A percentile compares a stretch with the other conserved stretches of the same genome.
Evolutionary conservation across 2,888 invertebrate species (phyloP).

Genomic region (Conus canariensis): DNA sequence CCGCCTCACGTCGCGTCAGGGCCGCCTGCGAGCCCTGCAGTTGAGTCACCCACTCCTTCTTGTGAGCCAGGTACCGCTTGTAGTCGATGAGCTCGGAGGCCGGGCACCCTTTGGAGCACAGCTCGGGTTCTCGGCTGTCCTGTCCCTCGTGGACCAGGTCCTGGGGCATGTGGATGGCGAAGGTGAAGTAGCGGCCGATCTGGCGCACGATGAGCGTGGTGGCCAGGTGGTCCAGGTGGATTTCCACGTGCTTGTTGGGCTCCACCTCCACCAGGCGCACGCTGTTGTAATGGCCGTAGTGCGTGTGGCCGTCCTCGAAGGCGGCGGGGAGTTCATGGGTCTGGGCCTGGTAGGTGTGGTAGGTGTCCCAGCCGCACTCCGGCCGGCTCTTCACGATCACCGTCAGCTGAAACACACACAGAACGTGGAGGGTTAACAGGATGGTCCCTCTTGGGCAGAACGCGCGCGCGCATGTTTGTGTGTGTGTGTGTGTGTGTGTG

Average conservation of each 20-base stretch:
- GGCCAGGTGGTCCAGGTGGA: constrained; percentile 81
- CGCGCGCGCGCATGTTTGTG: background rate
- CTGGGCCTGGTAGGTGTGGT: constrained; percentile 81
- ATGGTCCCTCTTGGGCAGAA: too few species aligned
- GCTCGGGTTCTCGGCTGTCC: constrained; percentile 74
- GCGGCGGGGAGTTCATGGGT: constrained; percentile 79
- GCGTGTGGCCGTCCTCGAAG: constrained; percentile 81
- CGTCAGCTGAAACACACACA: constrained; percentile 79
- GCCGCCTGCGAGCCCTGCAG: constrained; percentile 53
- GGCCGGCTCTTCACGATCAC: constrained; percentile 80
- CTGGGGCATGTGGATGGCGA: constrained; percentile 81
- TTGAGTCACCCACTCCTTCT: constrained; percentile 49
- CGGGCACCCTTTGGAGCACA: constrained; percentile 81
- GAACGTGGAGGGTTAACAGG: background rate
- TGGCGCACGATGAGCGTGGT: constrained; percentile 80
- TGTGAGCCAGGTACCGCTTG: constrained; percentile 68
- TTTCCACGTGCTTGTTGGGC: constrained; percentile 79
- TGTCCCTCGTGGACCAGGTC: constrained; percentile 72
- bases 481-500: background rate
- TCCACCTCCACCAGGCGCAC: constrained; percentile 77
- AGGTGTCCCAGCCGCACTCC: constrained; percentile 80
- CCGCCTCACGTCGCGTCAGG: constrained; percentile 73
- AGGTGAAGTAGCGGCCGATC: constrained; percentile 80
- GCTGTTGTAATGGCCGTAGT: constrained; percentile 73
- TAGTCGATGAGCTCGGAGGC: constrained; percentile 79